These are phyloP conservation scores for Poeciliopsis occidentalis DNA, from an alignment of 2,113 vertebrate species.

Conservation along the genomic window DNA sequence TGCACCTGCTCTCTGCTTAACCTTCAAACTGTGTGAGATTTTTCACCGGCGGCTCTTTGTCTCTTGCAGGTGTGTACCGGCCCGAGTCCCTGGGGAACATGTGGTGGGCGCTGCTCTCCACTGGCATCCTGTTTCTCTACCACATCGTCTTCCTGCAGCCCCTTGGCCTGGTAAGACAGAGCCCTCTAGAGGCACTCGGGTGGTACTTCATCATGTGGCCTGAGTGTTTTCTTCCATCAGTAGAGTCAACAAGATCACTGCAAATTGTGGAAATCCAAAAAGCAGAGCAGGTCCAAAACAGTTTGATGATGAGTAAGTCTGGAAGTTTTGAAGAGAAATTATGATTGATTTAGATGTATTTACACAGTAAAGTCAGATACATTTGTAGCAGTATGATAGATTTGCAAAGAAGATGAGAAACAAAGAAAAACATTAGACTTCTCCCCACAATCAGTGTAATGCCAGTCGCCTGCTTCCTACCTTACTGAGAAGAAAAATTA, in stretches of 20 bases:
- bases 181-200: conserved; percentile 62
- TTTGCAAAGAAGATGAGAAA: neutral
- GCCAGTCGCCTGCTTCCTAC: neutral
- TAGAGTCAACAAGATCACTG: neutral
- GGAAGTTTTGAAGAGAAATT: neutral
- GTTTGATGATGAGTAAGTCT: neutral
- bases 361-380: neutral
- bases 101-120: conserved; percentile 94
- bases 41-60: conserved; percentile 14
- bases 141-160: conserved; percentile 93
- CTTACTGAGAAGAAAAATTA: too few relatives aligned
- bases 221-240: neutral
- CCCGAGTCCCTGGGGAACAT: conserved; percentile 93
- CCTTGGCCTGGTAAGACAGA: conserved; percentile 91
- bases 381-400: neutral
- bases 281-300: neutral
- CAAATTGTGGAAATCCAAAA: neutral
- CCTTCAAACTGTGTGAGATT: neutral
- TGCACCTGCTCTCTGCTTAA: neutral
- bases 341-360: neutral
- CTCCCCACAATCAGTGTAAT: neutral
- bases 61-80: conserved; percentile 88
- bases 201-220: neutral
- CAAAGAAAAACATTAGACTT: neutral
- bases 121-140: conserved; percentile 96